These are phyloP conservation scores for Toxotes jaculatrix DNA, from an alignment of 2,113 vertebrate species.

Conservation along the genomic window DNA sequence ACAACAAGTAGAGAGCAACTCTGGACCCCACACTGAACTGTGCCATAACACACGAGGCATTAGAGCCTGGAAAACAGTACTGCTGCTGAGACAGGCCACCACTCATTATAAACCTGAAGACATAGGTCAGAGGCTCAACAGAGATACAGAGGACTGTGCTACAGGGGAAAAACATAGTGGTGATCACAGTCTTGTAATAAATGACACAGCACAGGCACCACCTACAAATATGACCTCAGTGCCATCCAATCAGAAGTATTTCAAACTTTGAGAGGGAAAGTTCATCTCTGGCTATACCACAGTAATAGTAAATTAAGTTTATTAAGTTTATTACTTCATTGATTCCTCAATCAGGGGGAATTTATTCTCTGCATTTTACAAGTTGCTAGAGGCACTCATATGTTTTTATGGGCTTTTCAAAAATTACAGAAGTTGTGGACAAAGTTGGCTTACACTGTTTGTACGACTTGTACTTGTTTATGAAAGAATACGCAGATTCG, in stretches of 20 bases:
- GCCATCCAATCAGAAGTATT: background rate
- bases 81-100: background rate
- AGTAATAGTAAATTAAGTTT: too few relatives aligned
- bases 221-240: background rate
- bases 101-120: background rate
- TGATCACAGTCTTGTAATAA: background rate
- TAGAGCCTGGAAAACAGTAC: slow-evolving; percentile 23
- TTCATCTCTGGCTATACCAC: too few relatives aligned
- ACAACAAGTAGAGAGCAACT: slow-evolving; percentile 30
- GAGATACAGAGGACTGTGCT: background rate
- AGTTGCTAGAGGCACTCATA: too few relatives aligned
- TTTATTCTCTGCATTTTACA: too few relatives aligned
- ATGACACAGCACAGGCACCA: background rate
- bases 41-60: slow-evolving; percentile 2
- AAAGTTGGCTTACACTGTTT: too few relatives aligned
- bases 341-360: too few relatives aligned
- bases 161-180: background rate
- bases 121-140: background rate
- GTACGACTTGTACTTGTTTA: too few relatives aligned
- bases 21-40: slow-evolving; percentile 7
- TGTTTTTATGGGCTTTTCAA: too few relatives aligned
- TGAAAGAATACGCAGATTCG: too few relatives aligned
- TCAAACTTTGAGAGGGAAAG: background rate
- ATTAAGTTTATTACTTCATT: too few relatives aligned
- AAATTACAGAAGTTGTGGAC: too few relatives aligned